Conservation (phyloP, 2,797 vertebrate genomes). For the Fistularia tabacaria region DNA sequence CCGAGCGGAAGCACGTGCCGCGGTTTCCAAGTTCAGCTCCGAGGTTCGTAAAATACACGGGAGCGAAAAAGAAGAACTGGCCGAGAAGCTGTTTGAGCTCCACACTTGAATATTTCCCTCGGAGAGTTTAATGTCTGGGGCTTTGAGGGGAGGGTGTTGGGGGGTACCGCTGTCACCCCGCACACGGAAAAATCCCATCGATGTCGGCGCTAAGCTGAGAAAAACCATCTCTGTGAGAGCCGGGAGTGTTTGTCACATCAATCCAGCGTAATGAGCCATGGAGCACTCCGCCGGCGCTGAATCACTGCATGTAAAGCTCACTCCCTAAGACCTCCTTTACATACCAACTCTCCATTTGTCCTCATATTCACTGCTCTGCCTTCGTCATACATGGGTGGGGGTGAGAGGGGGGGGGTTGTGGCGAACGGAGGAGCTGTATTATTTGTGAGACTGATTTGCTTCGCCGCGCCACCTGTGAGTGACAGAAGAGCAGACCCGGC, state of each 20-base stretch:
- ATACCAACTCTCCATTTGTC: slow-evolving; percentile 23
- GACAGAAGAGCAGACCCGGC: slow-evolving; percentile 1
- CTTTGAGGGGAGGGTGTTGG: no score
- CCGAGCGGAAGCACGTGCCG: no score
- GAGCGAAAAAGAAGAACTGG: no score
- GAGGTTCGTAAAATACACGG: no score
- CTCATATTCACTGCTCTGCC: slow-evolving; percentile 15
- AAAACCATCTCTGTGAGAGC: slow-evolving; percentile 22
- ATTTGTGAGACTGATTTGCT: slow-evolving; percentile 18
- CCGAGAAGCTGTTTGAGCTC: no score
- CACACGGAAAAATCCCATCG: slow-evolving; percentile 24
- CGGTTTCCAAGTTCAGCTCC: no score
- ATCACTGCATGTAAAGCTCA: slow-evolving; percentile 30
- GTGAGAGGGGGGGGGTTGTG: no score
- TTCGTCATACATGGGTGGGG: slow-evolving; percentile 27
- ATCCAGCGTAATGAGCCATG: slow-evolving; percentile 46
- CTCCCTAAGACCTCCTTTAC: slow-evolving; percentile 25
- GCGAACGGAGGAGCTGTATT: slow-evolving; percentile 9
- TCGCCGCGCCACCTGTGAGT: slow-evolving; percentile 13
- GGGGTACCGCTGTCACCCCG: slow-evolving; percentile 16
- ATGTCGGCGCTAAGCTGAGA: slow-evolving; percentile 14
- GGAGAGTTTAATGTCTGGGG: no score
- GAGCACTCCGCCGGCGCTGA: slow-evolving; percentile 29
- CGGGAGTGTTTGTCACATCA: slow-evolving; percentile 48
- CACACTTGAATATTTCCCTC: no score